Evolutionary conservation across 2,797 vertebrate species (phyloP).

Genomic region (Onychomys leucogaster): DNA sequence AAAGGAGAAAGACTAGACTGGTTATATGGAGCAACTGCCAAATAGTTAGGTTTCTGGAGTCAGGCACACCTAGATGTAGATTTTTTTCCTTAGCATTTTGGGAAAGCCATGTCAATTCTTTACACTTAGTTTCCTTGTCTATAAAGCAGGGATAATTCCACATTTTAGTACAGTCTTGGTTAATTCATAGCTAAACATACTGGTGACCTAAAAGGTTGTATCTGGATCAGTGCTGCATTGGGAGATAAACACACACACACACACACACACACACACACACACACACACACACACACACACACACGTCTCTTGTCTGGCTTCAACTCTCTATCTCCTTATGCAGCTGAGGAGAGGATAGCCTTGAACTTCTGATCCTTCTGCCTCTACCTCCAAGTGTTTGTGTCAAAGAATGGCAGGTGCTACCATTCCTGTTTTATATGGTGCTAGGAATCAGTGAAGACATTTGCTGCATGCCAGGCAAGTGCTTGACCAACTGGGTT

Average conservation of each 20-base stretch:
- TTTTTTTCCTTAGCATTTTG: conserved; percentile 23
- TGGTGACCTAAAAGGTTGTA: conserved; percentile 14
- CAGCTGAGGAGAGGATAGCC: not conserved
- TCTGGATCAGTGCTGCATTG: conserved; percentile 13
- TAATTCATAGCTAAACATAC: conserved; percentile 23
- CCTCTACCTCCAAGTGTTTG: not conserved
- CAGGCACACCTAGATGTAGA: not conserved
- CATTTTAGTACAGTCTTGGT: not conserved
- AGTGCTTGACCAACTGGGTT: not conserved
- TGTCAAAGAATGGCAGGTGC: not conserved
- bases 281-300: not conserved
- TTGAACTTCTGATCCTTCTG: not conserved
- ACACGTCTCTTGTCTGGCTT: not conserved
- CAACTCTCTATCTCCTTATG: not conserved
- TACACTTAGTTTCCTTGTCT: conserved; percentile 32
- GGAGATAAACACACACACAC: not conserved
- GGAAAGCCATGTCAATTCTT: not conserved
- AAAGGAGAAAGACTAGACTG: not conserved
- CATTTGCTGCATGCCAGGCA: not conserved
- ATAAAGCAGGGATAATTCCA: conserved; percentile 1
- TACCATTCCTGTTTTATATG: not conserved
- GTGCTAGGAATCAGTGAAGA: not conserved
- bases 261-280: not conserved
- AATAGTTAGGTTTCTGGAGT: conserved; percentile 6
- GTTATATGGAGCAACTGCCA: not conserved